These are phyloP conservation scores for Nudaria mundana DNA, from an alignment of 2,888 invertebrate species.

Conservation along the genomic window DNA sequence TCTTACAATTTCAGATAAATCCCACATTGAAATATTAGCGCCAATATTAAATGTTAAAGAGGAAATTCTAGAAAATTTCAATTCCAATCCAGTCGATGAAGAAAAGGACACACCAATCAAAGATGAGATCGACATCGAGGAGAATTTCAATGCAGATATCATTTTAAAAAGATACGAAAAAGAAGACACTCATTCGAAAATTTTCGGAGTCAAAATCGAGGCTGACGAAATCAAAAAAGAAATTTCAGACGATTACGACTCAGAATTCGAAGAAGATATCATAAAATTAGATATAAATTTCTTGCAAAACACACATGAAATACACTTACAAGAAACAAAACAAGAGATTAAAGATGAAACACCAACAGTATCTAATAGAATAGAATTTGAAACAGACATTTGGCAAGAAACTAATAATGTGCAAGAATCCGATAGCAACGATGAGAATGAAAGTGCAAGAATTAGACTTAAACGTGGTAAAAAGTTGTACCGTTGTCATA, in stretches of 20 bases:
- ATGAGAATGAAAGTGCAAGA: neutral
- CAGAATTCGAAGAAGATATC: constrained; percentile 19
- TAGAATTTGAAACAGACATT: neutral
- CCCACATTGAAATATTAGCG: neutral
- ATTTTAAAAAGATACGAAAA: neutral
- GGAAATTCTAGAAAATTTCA: neutral
- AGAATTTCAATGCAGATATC: neutral
- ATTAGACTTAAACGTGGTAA: rapidly evolving
- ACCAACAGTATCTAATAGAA: neutral
- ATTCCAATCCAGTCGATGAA: neutral
- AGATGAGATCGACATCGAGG: constrained; percentile 4
- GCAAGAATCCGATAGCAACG: neutral
- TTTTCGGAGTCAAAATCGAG: constrained; percentile 2
- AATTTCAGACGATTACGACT: constrained; percentile 9
- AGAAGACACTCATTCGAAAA: neutral
- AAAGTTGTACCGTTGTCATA: constrained; percentile 24
- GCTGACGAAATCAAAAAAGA: constrained; percentile 10
- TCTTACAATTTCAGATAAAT: constrained; percentile 10
- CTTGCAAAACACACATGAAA: neutral
- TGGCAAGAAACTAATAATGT: neutral
- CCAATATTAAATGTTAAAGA: constrained; percentile 1
- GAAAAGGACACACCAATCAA: neutral
- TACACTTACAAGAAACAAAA: neutral
- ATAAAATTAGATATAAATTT: constrained; percentile 15
- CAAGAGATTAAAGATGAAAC: neutral